phyloP scores from a whole-genome alignment of 2,113 vertebrate species.

The Eurypyga helias region DNA sequence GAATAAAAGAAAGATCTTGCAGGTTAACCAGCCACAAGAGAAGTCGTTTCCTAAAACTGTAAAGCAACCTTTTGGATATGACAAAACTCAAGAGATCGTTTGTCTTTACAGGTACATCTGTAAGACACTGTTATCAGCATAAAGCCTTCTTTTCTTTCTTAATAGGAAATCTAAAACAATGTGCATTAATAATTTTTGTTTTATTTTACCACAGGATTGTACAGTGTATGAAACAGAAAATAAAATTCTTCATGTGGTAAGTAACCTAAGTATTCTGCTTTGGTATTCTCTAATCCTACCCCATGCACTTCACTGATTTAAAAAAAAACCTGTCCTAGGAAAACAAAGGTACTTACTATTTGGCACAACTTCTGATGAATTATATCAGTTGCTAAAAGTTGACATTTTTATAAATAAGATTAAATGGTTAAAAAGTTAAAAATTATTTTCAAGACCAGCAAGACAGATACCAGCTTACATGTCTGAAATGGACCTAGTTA shows the following conservation, averaged over 20 bases:
- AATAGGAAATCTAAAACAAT: neutral
- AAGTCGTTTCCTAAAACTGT: neutral
- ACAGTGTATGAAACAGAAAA: conserved; percentile 93
- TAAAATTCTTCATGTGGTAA: conserved; percentile 92
- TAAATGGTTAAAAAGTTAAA: neutral
- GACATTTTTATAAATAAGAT: neutral
- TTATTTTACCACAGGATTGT: conserved; percentile 80
- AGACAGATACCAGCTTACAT: neutral
- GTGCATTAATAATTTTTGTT: neutral
- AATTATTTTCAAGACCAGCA: neutral
- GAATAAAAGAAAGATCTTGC: neutral
- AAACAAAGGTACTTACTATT: neutral
- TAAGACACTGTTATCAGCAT: neutral
- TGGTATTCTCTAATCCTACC: neutral
- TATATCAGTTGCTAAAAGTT: neutral
- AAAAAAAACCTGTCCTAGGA: neutral
- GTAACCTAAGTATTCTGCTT: conserved; percentile 55
- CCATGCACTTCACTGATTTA: neutral
- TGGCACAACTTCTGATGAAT: neutral
- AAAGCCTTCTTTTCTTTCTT: neutral
- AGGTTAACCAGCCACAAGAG: neutral
- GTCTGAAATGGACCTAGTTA: neutral
- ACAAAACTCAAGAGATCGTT: neutral
- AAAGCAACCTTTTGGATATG: neutral
- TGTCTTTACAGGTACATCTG: neutral